Percentiles rank a stretch among this genome's conserved stretches.
Evolutionary conservation across 2,888 invertebrate genomes (phyloP).

Genomic region (Nemotelus pantherinus): DNA sequence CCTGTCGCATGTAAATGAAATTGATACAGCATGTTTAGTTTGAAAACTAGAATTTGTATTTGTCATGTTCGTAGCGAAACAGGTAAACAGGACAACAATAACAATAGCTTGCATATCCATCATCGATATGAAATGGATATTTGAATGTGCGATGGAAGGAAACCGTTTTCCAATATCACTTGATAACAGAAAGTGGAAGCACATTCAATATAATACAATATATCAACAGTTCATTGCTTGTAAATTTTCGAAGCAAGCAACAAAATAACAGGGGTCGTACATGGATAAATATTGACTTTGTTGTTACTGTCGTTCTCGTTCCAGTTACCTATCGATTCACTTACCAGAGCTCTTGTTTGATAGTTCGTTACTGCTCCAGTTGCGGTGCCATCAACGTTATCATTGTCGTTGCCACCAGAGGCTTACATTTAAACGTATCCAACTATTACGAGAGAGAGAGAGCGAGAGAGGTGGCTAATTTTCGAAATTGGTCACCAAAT

Average conservation of each 20-base stretch:
- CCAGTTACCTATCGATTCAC: not conserved
- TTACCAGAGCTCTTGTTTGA: no score
- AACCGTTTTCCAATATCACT: no score
- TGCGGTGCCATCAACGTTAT: not conserved
- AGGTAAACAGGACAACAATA: not conserved
- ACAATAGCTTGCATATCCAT: not conserved
- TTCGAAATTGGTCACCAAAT: constrained; percentile 37
- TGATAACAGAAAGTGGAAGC: not conserved
- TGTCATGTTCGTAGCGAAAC: not conserved
- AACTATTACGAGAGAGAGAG: constrained; percentile 24
- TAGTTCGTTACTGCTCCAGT: no score
- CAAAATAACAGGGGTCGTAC: constrained; percentile 35
- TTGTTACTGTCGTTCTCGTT: not conserved
- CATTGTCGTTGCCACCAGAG: not conserved
- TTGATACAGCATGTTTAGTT: not conserved
- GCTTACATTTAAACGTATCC: not conserved
- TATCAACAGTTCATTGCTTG: constrained; percentile 10
- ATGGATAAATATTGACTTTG: constrained; percentile 31
- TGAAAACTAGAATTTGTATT: not conserved
- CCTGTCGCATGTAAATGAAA: no score
- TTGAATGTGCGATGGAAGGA: no score
- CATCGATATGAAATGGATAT: no score
- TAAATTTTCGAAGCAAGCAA: not conserved
- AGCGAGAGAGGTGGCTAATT: constrained; percentile 36
- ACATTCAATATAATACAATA: not conserved